Conservation (phyloP, 2,888 invertebrate genomes). For the Philereme vetulata region DNA sequence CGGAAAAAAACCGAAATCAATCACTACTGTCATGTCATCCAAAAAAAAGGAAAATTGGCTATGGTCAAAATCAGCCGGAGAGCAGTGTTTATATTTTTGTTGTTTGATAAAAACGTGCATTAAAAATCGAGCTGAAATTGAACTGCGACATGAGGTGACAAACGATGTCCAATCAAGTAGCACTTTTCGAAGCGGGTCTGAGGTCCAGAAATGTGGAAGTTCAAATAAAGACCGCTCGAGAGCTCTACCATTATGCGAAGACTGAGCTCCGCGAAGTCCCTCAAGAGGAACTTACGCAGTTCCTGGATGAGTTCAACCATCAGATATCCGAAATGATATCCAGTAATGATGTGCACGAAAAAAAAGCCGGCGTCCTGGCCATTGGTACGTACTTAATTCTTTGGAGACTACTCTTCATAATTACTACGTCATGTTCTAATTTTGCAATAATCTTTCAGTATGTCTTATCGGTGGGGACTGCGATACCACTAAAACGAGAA, state of each 20-base stretch:
- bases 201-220: slow-evolving; percentile 94
- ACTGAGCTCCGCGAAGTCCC: slow-evolving; percentile 95
- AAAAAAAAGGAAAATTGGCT: neutral
- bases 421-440: neutral
- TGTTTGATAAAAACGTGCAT: slow-evolving; percentile 30
- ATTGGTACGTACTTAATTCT: slow-evolving; percentile 86
- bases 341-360: slow-evolving; percentile 95
- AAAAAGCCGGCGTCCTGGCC: slow-evolving; percentile 97
- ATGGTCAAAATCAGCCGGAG: slow-evolving; percentile 1
- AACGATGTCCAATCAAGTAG: slow-evolving; percentile 84
- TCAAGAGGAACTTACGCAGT: slow-evolving; percentile 94
- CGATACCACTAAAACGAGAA: slow-evolving; percentile 94
- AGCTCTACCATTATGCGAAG: slow-evolving; percentile 95
- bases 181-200: slow-evolving; percentile 92
- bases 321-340: slow-evolving; percentile 98
- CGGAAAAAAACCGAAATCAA: neutral
- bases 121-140: slow-evolving; percentile 15
- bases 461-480: slow-evolving; percentile 97
- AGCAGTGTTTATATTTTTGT: slow-evolving; percentile 47
- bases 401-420: neutral
- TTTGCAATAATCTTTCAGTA: slow-evolving; percentile 83
- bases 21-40: too few species aligned
- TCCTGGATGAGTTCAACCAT: slow-evolving; percentile 97
- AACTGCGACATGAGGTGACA: slow-evolving; percentile 44
- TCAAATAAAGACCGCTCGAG: slow-evolving; percentile 93